A percentile compares a stretch with the other conserved stretches of the same genome.
These are phyloP conservation scores for Megaustenia siamemsis DNA, from an alignment of 2,888 invertebrate genomes.

Conservation along the genomic window DNA sequence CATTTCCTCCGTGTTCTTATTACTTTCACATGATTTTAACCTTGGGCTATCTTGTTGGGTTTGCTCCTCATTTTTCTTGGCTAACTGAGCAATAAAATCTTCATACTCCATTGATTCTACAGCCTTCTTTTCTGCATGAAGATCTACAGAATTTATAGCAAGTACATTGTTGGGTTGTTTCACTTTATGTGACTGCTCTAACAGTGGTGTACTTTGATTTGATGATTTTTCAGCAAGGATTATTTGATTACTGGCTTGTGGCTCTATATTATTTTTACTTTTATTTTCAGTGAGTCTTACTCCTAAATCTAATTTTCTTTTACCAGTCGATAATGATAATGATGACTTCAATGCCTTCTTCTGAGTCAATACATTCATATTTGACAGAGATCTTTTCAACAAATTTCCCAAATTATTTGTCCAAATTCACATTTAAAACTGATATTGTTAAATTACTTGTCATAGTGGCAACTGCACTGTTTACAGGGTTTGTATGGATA, in stretches of 20 bases:
- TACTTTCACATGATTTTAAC: too few relatives aligned
- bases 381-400: background rate
- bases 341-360: background rate
- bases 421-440: background rate
- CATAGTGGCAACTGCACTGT: background rate
- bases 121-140: background rate
- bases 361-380: background rate
- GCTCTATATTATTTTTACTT: background rate
- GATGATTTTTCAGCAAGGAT: background rate
- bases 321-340: background rate
- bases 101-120: background rate
- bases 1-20: background rate
- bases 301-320: background rate
- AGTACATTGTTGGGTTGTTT: background rate
- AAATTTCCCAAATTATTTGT: background rate
- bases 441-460: background rate
- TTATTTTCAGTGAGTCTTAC: background rate
- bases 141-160: background rate
- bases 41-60: background rate
- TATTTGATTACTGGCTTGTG: background rate
- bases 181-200: background rate
- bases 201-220: background rate
- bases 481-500: too few relatives aligned
- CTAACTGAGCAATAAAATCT: conserved; percentile 18
- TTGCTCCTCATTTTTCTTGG: background rate